Evolutionary conservation across 2,888 invertebrate species (phyloP).

Genomic region (Hipparchia sbordonii): DNA sequence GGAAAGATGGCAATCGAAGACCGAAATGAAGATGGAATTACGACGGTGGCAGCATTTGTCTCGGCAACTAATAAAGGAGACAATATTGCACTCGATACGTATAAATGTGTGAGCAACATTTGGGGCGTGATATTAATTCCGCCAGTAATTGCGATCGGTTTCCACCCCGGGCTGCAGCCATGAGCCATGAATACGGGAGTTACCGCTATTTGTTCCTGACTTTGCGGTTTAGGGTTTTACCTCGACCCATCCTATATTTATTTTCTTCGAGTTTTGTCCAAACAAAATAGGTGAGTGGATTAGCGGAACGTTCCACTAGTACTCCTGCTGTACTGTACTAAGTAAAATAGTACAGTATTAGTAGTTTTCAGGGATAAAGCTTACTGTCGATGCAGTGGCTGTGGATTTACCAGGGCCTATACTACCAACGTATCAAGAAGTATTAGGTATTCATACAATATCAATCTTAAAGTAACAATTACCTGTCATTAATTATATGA

Average conservation of each 20-base stretch:
- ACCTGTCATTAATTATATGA: too few species aligned
- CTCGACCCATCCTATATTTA: constrained; percentile 73
- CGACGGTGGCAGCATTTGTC: constrained; percentile 75
- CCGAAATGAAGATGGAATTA: constrained; percentile 70
- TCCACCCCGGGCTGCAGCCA: constrained; percentile 77
- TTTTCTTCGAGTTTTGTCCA: constrained; percentile 77
- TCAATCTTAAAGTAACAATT: too few species aligned
- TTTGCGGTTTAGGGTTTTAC: constrained; percentile 79
- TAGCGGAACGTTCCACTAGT: constrained; percentile 65
- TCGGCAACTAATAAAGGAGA: constrained; percentile 81
- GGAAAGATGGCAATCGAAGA: constrained; percentile 72
- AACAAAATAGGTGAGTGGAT: constrained; percentile 68
- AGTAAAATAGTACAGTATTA: constrained; percentile 29
- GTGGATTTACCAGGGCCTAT: not conserved
- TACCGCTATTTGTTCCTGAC: constrained; percentile 83
- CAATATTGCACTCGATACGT: constrained; percentile 83
- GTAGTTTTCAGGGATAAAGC: constrained; percentile 6
- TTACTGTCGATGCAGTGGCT: not conserved
- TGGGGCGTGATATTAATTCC: constrained; percentile 82
- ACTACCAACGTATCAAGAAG: not conserved
- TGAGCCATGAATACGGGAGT: constrained; percentile 81
- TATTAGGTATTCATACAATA: too few species aligned
- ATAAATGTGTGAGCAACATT: constrained; percentile 81
- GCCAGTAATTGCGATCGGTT: constrained; percentile 82
- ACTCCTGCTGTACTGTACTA: constrained; percentile 41